Conservation (phyloP, 2,113 vertebrate species). For the Seriola dumerili region DNA sequence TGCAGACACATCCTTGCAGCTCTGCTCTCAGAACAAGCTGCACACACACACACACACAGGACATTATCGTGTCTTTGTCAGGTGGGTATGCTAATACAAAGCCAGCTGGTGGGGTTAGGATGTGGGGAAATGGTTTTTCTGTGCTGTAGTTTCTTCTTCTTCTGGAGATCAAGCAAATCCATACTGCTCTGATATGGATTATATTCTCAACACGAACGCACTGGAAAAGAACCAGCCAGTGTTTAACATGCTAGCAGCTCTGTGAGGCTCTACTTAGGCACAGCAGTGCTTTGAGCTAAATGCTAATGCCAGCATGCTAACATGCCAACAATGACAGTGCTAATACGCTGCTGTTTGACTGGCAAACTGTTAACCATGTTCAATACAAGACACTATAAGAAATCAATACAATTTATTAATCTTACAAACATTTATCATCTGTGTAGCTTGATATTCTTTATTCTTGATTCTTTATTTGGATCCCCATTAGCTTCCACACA, state of each 20-base stretch:
- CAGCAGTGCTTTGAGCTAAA: background rate
- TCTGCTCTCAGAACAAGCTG: constrained; percentile 28
- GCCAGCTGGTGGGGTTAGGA: constrained; percentile 25
- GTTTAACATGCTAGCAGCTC: too few species aligned
- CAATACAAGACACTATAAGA: background rate
- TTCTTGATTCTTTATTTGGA: too few species aligned
- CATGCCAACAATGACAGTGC: background rate
- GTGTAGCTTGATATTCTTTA: background rate
- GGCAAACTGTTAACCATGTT: background rate
- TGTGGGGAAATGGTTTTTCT: constrained; percentile 14
- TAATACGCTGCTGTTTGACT: constrained; percentile 1
- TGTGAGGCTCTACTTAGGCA: background rate
- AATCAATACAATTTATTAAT: background rate
- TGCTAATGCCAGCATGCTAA: constrained; percentile 19
- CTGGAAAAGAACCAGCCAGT: background rate
- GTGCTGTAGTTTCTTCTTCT: constrained; percentile 25
- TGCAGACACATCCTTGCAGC: constrained; percentile 40
- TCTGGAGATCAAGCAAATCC: constrained; percentile 38
- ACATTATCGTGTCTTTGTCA: constrained; percentile 20
- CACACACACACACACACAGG: constrained; percentile 6
- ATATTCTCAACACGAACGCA: constrained; percentile 14
- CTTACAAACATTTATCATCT: background rate
- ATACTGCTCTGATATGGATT: constrained; percentile 22
- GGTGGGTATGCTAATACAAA: constrained; percentile 39
- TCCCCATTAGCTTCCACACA: too few species aligned